Evolutionary conservation across 2,113 vertebrate genomes (phyloP).

Genomic region (Hippocampus abdominalis): DNA sequence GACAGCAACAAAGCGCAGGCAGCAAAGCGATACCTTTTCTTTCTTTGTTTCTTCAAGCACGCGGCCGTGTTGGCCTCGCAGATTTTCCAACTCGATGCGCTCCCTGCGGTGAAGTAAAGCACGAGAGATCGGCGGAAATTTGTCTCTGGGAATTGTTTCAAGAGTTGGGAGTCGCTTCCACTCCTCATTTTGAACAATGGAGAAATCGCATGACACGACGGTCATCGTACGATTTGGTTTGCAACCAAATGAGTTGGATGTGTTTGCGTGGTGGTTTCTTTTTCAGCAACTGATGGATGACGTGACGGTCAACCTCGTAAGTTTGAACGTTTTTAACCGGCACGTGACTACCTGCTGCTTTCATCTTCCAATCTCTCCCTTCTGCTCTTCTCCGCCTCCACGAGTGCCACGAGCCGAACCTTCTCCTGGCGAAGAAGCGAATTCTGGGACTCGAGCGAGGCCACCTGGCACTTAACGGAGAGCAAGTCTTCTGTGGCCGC

Average conservation of each 20-base stretch:
- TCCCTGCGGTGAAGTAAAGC: slow-evolving; percentile 66
- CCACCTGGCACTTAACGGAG: slow-evolving; percentile 81
- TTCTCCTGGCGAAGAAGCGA: slow-evolving; percentile 89
- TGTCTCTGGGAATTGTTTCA: background rate
- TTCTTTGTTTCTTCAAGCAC: slow-evolving; percentile 85
- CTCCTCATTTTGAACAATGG: background rate
- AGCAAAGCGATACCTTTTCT: slow-evolving; percentile 83
- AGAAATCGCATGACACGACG: background rate
- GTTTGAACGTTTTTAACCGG: background rate
- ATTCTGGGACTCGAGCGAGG: slow-evolving; percentile 88
- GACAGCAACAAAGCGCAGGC: background rate
- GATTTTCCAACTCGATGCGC: slow-evolving; percentile 85
- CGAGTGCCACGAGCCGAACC: slow-evolving; percentile 78
- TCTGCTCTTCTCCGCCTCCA: slow-evolving; percentile 83
- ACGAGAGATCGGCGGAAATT: background rate
- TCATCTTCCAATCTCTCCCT: slow-evolving; percentile 88
- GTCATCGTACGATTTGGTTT: background rate
- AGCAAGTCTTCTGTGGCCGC: slow-evolving; percentile 86
- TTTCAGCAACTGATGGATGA: background rate
- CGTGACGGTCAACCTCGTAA: background rate
- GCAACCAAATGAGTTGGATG: background rate
- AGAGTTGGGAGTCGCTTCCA: background rate
- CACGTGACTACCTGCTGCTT: slow-evolving; percentile 77
- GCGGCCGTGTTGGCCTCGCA: slow-evolving; percentile 84
- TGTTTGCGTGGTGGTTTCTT: background rate